A percentile compares a stretch with the other conserved stretches of the same genome.
These are phyloP conservation scores for Phengaris arion DNA, from an alignment of 2,888 invertebrate species.

Conservation along the genomic window DNA sequence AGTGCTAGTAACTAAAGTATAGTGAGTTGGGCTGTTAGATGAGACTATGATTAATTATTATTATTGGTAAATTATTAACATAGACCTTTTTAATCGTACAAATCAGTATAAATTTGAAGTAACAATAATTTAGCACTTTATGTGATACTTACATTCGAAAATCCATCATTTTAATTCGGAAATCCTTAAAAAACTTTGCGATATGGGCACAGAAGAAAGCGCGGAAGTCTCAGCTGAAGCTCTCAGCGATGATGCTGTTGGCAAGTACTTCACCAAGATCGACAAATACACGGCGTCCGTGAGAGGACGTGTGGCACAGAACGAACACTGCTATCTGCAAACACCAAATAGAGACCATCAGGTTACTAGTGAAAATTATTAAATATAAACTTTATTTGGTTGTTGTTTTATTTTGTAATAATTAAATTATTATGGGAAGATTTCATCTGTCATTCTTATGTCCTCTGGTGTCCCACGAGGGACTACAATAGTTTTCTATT, in stretches of 20 bases:
- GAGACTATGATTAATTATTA: neutral
- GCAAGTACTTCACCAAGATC: constrained; percentile 52
- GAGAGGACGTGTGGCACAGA: constrained; percentile 62
- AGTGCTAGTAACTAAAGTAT: neutral
- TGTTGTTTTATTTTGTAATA: neutral
- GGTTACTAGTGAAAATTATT: constrained; percentile 43
- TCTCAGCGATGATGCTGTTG: constrained; percentile 55
- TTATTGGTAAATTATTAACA: neutral
- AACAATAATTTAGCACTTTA: neutral
- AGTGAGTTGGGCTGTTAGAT: neutral
- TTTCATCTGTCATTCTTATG: no score
- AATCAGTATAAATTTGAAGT: neutral
- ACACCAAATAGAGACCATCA: constrained; percentile 65
- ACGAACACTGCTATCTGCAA: constrained; percentile 66
- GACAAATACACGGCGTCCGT: constrained; percentile 54
- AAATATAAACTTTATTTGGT: no score
- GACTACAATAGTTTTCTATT: no score
- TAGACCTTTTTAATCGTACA: no score
- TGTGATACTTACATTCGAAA: neutral
- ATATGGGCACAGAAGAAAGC: constrained; percentile 33
- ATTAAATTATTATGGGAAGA: neutral
- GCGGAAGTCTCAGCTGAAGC: constrained; percentile 55
- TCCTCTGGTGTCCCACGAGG: no score
- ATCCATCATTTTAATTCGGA: neutral
- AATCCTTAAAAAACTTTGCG: neutral